phyloP scores from a whole-genome alignment of 2,888 invertebrate genomes.

The Nemotelus pantherinus region DNA sequence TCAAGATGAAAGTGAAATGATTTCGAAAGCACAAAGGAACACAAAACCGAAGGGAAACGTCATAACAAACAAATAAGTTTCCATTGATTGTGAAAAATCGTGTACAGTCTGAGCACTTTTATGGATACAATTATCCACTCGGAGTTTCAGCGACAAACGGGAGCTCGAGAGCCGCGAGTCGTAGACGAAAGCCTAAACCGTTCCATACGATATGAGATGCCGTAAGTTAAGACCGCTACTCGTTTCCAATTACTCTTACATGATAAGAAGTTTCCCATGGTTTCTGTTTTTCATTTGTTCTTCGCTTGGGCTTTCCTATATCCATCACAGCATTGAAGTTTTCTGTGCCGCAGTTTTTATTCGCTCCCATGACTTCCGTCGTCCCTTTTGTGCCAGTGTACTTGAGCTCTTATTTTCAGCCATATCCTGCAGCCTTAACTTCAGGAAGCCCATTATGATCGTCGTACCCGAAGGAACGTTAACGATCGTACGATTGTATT shows the following conservation, averaged over 20 bases:
- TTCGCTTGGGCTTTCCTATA: slow-evolving; percentile 24
- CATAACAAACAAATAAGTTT: slow-evolving; percentile 52
- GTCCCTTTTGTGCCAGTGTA: slow-evolving; percentile 42
- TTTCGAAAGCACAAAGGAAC: background rate
- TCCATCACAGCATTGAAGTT: slow-evolving; percentile 12
- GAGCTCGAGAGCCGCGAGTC: background rate
- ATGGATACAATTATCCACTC: slow-evolving; percentile 54
- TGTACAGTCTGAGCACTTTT: slow-evolving; percentile 49
- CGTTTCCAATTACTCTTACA: slow-evolving; percentile 48
- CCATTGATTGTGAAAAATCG: slow-evolving; percentile 50
- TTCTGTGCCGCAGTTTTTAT: slow-evolving; percentile 7
- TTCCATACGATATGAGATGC: slow-evolving; percentile 38
- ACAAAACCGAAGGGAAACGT: slow-evolving; percentile 48
- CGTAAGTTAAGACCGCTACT: slow-evolving; percentile 42
- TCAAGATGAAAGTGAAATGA: slow-evolving; percentile 26
- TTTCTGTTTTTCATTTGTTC: slow-evolving; percentile 13
- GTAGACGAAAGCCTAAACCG: background rate
- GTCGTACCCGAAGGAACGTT: slow-evolving; percentile 41
- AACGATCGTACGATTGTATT: slow-evolving; percentile 48
- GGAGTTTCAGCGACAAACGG: slow-evolving; percentile 15
- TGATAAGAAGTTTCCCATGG: slow-evolving; percentile 20
- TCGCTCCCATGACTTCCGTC: slow-evolving; percentile 36
- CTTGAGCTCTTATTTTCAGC: slow-evolving; percentile 45
- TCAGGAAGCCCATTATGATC: slow-evolving; percentile 48
- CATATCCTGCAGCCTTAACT: slow-evolving; percentile 46